Base-by-base conservation (phyloP, 2,888 invertebrate species). In the Coenonympha arcania region DNA sequence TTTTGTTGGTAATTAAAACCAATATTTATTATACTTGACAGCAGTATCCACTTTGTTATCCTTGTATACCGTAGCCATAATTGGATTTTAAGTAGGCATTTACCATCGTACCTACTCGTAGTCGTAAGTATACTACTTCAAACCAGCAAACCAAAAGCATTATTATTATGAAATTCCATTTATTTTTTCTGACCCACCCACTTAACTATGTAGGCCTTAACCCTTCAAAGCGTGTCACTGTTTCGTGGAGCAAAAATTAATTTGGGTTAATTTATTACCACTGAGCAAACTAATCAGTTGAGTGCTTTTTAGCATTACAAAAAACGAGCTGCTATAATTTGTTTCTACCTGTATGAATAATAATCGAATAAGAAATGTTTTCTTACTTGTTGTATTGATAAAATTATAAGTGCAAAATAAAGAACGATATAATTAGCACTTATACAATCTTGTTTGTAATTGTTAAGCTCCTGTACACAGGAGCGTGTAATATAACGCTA, bases 171-270 rank as follows among this genome's bases (percentile, higher is more conserved):
- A n/a, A n/a, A 24, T 24, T 33, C 20, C 3, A 20, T 33, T 43
- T 22, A 6, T 22, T 41, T 39, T 46, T 37, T 39, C 37, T 39
- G 46, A 37, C 37, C 37, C 37, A 46, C 31, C 28, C 24, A 39
- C 20, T 30, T 39, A 31, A 30, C 37, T 39, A n/a, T n/a, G n/a
- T n/a, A 39, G 39, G 46, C 28, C 24, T 46, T 39, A 46, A 46
- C 46, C 46, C 39, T 46, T 39, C 28, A 37, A 45, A 18, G 46
- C 37, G 30, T 46, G 37, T 39, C 46, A 37, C 26, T 30, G 31
- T 46, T 46, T 11, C 11, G 34, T 15, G 9, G 43, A 43, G 15
- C 22, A 33, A 33, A 44, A 45, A 45, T 45, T 45, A 45, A 45
- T 45, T 34, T 31, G 18, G 33, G 44, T 34, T 45, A 45, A 34